Base-by-base conservation (phyloP, 2,888 invertebrate genomes). In the Drosophila lutescens region DNA sequence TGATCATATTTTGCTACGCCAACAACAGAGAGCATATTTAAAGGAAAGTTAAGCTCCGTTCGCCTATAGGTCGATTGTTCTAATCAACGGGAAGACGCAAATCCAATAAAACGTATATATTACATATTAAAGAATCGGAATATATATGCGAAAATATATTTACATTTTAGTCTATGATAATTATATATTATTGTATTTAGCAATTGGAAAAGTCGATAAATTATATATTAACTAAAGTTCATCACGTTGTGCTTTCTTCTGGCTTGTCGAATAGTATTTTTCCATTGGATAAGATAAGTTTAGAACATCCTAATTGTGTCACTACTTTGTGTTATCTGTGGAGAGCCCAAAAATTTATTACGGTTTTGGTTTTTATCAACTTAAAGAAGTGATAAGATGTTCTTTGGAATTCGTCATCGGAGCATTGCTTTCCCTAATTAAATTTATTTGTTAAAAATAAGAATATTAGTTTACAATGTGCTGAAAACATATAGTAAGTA, bases 171-270 rank as follows among this genome's bases (percentile, higher is more conserved):
- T 74, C 53, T 69, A 75, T 75, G 74, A 74, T 69, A 74, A 78
- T 63, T 63, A 76, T 53, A 58, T 58, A 73, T 77, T 73, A 84
- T 74, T 81, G 74, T 82, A 78, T 85, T 87, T 79, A 82, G 75
- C 76, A 85, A 81, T 73, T 75, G 72, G 43, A 79, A 74, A 74
- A 68, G 80, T 55, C 67, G 49, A 78, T 74, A 72, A 79, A 87
- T 87, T 85, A 85, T 63, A 85, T 68, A 71, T 53, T 63, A 74
- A 74, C 76, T 72, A 71, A 76, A 77, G 70, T 74, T 86, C 61
- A 61, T 43, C 4, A 15, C 17, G 10, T n/a, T 12, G 20, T 17
- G 12, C n/a, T 44, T 34, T 44, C 9, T 26, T n/a, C 15, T 26
- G 17, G 1, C 30, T 10, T 56, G 30, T n/a, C 36, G 17, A 6